Conservation (phyloP, 2,113 vertebrate species). For the Toxotes chatareus region DNA sequence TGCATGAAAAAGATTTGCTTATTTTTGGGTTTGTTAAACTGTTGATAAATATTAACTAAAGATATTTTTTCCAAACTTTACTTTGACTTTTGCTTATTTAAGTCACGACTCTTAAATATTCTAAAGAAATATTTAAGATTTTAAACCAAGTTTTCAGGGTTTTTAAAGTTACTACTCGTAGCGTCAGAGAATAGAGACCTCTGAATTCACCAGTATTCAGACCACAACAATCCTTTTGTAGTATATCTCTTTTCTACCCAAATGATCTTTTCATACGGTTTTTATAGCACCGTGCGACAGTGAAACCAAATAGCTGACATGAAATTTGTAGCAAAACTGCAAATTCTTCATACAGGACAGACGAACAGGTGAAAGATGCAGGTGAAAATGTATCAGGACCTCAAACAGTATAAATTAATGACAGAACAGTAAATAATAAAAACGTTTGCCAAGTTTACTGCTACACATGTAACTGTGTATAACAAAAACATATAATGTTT, state of each 20-base stretch:
- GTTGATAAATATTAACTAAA: neutral
- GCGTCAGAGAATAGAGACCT: neutral
- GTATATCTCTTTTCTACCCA: neutral
- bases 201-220: neutral
- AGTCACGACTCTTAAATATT: neutral
- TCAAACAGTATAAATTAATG: neutral
- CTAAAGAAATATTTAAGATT: neutral
- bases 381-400: neutral
- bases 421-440: conserved; percentile 23
- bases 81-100: neutral
- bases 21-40: neutral
- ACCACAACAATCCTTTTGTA: neutral
- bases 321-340: no score
- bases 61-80: neutral
- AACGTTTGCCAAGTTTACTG: conserved; percentile 33
- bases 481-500: conserved; percentile 7
- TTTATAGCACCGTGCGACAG: no score
- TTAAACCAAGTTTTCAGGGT: neutral
- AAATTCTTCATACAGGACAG: neutral
- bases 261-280: neutral
- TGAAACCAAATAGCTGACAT: neutral
- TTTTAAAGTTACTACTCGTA: neutral
- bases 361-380: no score
- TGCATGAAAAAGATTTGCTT: neutral
- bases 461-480: conserved; percentile 32